These are phyloP conservation scores for Drosophila putrida DNA, from an alignment of 2,888 invertebrate species.

Conservation along the genomic window DNA sequence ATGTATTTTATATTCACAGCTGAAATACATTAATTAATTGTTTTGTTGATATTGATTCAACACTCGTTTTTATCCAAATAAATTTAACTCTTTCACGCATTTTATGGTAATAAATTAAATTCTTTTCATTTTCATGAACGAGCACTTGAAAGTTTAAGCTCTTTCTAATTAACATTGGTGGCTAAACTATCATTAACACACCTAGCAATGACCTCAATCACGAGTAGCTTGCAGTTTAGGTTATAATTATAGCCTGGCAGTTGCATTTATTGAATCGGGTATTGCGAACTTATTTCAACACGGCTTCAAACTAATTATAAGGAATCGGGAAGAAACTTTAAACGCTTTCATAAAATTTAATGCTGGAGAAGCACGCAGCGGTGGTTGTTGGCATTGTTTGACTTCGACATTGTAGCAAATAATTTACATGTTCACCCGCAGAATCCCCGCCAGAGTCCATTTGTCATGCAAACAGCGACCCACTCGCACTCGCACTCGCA, in stretches of 20 bases:
- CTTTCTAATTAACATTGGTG: constrained; percentile 11
- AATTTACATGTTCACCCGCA: constrained; percentile 55
- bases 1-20: too few relatives aligned
- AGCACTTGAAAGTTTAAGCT: background rate
- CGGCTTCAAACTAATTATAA: constrained; percentile 16
- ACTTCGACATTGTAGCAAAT: constrained; percentile 55
- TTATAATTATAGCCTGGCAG: constrained; percentile 42
- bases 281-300: constrained; percentile 5
- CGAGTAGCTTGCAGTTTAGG: constrained; percentile 14
- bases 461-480: constrained; percentile 57
- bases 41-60: background rate
- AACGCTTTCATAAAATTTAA: constrained; percentile 61
- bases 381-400: constrained; percentile 31
- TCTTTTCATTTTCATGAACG: background rate
- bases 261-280: constrained; percentile 22
- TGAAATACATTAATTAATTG: background rate
- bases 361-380: constrained; percentile 49
- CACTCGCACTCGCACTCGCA: constrained; percentile 8
- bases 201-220: constrained; percentile 15
- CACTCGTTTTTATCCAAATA: background rate
- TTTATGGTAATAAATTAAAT: background rate
- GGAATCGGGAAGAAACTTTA: constrained; percentile 30
- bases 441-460: constrained; percentile 48
- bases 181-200: background rate
- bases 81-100: background rate